Evolutionary conservation across 2,797 vertebrate genomes (phyloP), one percentile per base, ranked within the genome.

Genomic region (Synanceia verrucosa): DNA sequence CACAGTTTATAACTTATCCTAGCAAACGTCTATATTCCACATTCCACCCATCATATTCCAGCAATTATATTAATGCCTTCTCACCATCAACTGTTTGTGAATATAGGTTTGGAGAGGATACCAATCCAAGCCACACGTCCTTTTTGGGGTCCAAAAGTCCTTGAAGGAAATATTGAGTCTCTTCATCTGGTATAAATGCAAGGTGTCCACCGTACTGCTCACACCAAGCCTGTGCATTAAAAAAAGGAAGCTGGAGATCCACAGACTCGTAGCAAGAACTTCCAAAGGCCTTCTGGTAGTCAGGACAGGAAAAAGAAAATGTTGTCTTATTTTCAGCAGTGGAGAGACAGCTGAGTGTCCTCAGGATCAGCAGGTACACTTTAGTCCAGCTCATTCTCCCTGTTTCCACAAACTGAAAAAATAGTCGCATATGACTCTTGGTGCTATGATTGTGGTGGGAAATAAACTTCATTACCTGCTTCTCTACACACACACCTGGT

Each of bases 111-210:
- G 80, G 18, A 16, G 70, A 75, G 10, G 89, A 83, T 7, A 70
- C 92, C 39, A 96, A 74, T 26, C 97, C 97, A 6, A 97, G 82
- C 97, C 97, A 98, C 92, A 92, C 92, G 52, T 97, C 94, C 36
- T 85, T 88, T 28, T 93, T 89, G 1, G 89, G 82, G 1, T 93
- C 82, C 63, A 96, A 73, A 61, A 95, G 86, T 10, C 74, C 87
- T 87, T 95, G 90, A 28, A 99, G 89, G 84, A 98, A 97, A 59
- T 82, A 50, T 51, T 97, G 96, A 3, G 94, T 97, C 66, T 93
- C 93, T 64, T 96, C 88, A 6, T 95, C 91, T 7, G 60, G 88
- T 65, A 98, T 92, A n/a, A 96, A 96, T 36, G 92, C 92, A 6
- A 98, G 88, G 48, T 97, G 97, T 65, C 97, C 96, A 9, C 96